Evolutionary conservation across 2,888 invertebrate species (phyloP).

Genomic region (Tipula vernalis): DNA sequence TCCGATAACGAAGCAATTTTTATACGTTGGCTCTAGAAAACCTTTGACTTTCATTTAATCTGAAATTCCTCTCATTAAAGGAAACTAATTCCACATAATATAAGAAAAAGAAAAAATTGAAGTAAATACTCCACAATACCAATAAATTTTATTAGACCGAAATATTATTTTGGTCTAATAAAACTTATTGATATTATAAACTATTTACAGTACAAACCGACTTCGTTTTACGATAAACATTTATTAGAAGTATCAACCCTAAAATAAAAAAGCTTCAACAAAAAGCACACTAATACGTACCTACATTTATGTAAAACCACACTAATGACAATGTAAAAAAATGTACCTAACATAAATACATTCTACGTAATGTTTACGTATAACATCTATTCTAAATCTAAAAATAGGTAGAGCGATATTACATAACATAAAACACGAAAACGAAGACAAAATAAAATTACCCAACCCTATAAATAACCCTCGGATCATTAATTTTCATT

Average conservation of each 20-base stretch:
- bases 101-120: too few species aligned
- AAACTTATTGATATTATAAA: too few species aligned
- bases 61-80: too few species aligned
- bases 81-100: too few species aligned
- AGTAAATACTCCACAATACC: too few species aligned
- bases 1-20: too few species aligned
- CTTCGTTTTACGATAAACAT: not conserved
- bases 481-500: not conserved
- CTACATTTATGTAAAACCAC: not conserved
- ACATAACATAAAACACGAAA: not conserved
- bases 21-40: too few species aligned
- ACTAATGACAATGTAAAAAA: not conserved
- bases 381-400: not conserved
- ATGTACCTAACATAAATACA: not conserved
- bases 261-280: not conserved
- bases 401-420: not conserved
- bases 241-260: not conserved
- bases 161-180: too few species aligned
- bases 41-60: too few species aligned
- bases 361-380: not conserved
- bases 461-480: not conserved
- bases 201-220: too few species aligned
- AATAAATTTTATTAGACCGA: too few species aligned
- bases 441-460: not conserved
- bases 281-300: not conserved